Conservation (phyloP, 1,140 invertebrate genomes). For the Gryon sp. region DNA sequence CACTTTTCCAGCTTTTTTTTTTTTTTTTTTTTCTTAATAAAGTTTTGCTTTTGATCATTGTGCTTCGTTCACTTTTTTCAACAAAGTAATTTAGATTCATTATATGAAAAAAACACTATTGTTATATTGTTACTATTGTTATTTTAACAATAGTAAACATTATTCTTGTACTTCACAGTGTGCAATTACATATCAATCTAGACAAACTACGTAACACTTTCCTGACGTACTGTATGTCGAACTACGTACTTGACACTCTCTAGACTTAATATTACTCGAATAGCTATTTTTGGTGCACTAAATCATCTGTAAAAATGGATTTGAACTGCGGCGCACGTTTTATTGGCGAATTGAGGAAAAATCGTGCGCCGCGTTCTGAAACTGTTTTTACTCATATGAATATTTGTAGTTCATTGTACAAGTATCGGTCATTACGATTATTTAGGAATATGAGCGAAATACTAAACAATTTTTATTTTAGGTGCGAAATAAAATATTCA, state of each 20-base stretch:
- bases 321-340: slow-evolving; percentile 5
- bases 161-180: not conserved
- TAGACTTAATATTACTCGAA: slow-evolving; percentile 16
- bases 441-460: slow-evolving; percentile 16
- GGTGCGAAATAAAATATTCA: slow-evolving; percentile 33
- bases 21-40: too few relatives aligned
- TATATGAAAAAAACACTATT: not conserved
- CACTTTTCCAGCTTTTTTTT: too few relatives aligned
- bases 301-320: slow-evolving; percentile 26
- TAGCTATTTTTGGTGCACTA: slow-evolving; percentile 29
- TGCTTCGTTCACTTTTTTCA: too few relatives aligned
- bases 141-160: not conserved
- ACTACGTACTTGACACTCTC: slow-evolving; percentile 27
- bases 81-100: not conserved
- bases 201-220: not conserved
- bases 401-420: slow-evolving; percentile 33
- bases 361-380: slow-evolving; percentile 19
- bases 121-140: too few relatives aligned
- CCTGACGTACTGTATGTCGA: slow-evolving; percentile 15
- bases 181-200: slow-evolving; percentile 6
- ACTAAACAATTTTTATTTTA: slow-evolving; percentile 49
- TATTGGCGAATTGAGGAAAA: slow-evolving; percentile 33
- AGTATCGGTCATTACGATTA: slow-evolving; percentile 27
- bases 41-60: too few relatives aligned
- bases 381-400: slow-evolving; percentile 5